Percentiles rank a stretch among this genome's conserved stretches.
Conservation (phyloP, 2,888 invertebrate genomes). For the Amblyjoppa proteus region DNA sequence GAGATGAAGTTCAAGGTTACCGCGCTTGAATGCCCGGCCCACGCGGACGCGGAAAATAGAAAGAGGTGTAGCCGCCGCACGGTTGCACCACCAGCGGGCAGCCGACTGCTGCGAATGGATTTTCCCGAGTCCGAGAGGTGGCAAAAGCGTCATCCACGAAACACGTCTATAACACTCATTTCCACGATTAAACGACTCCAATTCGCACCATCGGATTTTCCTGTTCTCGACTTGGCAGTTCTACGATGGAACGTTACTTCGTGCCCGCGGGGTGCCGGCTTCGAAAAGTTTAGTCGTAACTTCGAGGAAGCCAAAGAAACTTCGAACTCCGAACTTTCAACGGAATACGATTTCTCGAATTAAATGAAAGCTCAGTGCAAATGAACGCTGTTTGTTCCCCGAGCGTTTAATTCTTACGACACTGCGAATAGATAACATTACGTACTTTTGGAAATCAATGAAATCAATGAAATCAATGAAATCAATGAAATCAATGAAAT, state of each 20-base stretch:
- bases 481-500: neutral
- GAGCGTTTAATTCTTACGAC: neutral
- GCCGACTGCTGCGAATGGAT: constrained; percentile 39
- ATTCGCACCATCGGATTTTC: neutral
- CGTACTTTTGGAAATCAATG: neutral
- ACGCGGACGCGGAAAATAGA: constrained; percentile 80
- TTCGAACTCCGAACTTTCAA: neutral
- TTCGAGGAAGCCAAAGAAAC: constrained; percentile 22
- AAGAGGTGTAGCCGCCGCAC: constrained; percentile 67
- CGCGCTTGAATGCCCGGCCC: constrained; percentile 80
- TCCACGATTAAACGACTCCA: constrained; percentile 19
- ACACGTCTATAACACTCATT: constrained; percentile 14
- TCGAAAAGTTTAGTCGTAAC: constrained; percentile 20
- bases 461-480: neutral
- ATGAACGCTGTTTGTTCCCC: neutral
- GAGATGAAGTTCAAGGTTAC: constrained; percentile 84
- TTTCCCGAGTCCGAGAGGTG: constrained; percentile 53
- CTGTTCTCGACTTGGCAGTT: too few relatives aligned
- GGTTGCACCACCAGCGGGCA: constrained; percentile 2
- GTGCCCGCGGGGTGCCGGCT: constrained; percentile 1
- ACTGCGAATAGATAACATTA: neutral
- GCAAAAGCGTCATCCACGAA: constrained; percentile 25
- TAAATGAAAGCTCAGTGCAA: neutral
- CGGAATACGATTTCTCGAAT: neutral
- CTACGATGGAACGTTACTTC: neutral